These are phyloP conservation scores for Alces alces DNA, from an alignment of 2,113 vertebrate genomes.

Conservation along the genomic window DNA sequence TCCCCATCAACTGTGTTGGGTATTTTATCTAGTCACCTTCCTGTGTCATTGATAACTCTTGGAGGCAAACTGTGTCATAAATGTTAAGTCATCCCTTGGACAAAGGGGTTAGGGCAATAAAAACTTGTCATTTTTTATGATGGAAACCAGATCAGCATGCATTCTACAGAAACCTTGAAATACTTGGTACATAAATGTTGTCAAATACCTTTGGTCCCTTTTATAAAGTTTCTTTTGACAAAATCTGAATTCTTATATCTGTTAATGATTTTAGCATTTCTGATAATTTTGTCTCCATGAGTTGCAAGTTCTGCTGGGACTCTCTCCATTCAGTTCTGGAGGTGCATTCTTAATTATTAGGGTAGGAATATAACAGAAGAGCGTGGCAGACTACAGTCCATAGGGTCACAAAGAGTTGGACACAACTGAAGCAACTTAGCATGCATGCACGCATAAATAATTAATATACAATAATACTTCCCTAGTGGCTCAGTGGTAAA, in stretches of 20 bases:
- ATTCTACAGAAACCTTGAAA: background rate
- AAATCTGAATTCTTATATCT: background rate
- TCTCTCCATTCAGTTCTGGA: background rate
- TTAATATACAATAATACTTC: background rate
- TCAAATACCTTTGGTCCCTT: background rate
- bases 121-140: background rate
- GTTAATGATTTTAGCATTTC: background rate
- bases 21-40: background rate
- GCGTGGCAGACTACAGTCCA: background rate
- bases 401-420: background rate
- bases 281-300: background rate
- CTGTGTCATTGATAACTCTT: background rate
- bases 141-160: background rate
- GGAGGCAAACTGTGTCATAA: background rate
- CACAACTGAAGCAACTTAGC: background rate
- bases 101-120: background rate
- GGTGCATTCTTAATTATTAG: background rate
- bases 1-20: constrained; percentile 12
- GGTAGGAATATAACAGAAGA: background rate
- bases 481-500: background rate
- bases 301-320: background rate
- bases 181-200: background rate
- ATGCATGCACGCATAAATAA: background rate
- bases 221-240: background rate
- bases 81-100: background rate